Conservation (phyloP, 2,888 invertebrate species). For the Hirudinaria manillensis region DNA sequence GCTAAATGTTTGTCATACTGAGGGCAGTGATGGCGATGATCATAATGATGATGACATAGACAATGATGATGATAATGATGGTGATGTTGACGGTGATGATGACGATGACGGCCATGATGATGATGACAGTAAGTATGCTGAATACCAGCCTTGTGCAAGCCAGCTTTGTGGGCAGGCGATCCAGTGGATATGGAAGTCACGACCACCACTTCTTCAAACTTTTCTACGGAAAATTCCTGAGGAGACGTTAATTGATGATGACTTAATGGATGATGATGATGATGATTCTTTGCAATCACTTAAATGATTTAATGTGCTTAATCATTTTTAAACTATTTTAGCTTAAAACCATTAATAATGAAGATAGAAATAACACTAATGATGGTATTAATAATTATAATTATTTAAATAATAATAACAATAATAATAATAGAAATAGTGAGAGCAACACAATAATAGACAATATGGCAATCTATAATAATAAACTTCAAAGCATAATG, state of each 20-base stretch:
- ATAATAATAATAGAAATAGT: neutral
- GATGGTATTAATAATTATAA: neutral
- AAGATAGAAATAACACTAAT: neutral
- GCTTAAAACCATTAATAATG: neutral
- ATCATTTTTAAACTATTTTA: no score
- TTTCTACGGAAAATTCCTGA: conserved; percentile 52
- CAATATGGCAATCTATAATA: no score
- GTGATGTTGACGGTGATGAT: no score
- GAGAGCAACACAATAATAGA: neutral
- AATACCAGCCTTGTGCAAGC: conserved; percentile 80
- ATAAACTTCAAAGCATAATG: no score
- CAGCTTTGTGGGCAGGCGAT: conserved; percentile 85
- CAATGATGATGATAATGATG: no score
- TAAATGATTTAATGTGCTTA: no score
- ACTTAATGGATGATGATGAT: neutral
- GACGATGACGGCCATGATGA: neutral
- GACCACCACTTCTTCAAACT: conserved; percentile 68
- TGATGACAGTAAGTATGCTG: neutral
- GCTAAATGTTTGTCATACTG: no score
- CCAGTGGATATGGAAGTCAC: conserved; percentile 79
- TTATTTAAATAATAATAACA: neutral
- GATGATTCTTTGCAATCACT: neutral
- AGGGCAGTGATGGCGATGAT: no score
- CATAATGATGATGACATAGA: no score
- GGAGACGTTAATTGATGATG: neutral